Percentiles rank a stretch among this genome's conserved stretches.
Evolutionary conservation across 2,888 invertebrate genomes (phyloP).

Genomic region (Cheilosia soror): DNA sequence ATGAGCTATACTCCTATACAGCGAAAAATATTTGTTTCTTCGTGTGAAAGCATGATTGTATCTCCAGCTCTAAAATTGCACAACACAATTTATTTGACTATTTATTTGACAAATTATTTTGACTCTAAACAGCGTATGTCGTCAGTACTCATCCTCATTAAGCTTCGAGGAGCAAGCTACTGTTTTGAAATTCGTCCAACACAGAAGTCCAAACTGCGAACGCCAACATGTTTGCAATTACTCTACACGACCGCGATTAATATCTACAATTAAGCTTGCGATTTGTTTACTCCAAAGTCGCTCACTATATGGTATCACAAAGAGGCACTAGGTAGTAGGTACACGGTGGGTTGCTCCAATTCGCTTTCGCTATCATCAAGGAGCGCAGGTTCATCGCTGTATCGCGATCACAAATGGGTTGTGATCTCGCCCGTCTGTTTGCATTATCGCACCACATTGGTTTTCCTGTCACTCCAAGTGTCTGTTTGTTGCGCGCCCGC

Average conservation of each 20-base stretch:
- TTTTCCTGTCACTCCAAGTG: constrained; percentile 75
- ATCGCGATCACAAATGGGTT: constrained; percentile 70
- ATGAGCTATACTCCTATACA: too few species aligned
- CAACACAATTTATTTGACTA: too few species aligned
- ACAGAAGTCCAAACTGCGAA: constrained; percentile 45
- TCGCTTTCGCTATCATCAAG: constrained; percentile 74
- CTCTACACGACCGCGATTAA: constrained; percentile 67
- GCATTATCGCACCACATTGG: constrained; percentile 74
- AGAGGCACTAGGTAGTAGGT: too few species aligned
- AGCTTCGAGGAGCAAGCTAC: constrained; percentile 43
- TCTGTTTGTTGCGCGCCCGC: constrained; percentile 52
- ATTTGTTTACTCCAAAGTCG: constrained; percentile 55
- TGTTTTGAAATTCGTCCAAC: constrained; percentile 26
- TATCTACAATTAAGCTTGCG: constrained; percentile 71
- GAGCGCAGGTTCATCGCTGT: constrained; percentile 73
- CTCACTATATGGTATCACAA: neutral
- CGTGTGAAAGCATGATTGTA: too few species aligned
- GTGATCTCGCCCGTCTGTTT: constrained; percentile 73
- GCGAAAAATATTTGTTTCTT: too few species aligned
- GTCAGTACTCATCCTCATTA: constrained; percentile 23
- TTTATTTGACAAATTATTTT: too few species aligned
- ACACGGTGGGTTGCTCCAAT: constrained; percentile 57
- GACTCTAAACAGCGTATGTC: neutral
- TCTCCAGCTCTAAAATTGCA: neutral
- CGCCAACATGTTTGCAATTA: constrained; percentile 71